Evolutionary conservation across 1,140 invertebrate genomes (phyloP), one percentile per base, ranked within the genome.

Genomic region (Aphaenogaster ashmeadi): DNA sequence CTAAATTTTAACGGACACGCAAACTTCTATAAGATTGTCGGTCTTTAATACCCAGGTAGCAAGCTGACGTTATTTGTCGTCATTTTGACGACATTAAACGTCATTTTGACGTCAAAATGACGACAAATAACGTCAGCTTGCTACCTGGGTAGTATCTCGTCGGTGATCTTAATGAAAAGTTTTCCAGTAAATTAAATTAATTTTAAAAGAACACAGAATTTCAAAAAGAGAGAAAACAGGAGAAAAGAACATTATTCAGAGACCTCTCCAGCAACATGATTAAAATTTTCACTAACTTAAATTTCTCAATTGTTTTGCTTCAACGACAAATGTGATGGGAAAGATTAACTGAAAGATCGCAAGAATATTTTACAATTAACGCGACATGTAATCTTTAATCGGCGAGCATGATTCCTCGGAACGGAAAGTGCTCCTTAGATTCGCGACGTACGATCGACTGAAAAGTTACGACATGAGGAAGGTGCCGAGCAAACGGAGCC

Each of bases 391-490:
- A 50, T 66, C 15, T 79, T 33, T 13, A 54, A 36, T 47, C 44
- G 11, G 15, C 2, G 1, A 62, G 7, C 15, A 64, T 56, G 27
- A 77, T 60, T 72, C 11, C 52, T 33, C 7, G 27, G 60, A 18
- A 56, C 2, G 54, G 21, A 75, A 88, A 11, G 13, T 58, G 13
- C 21, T 58, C 6, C 11, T 50, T 11, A 67, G 86, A 88, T 87
- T n/a, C 50, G 0, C 41, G 56, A 60, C 64, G 36, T 52, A 21
- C 3, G 41, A 64, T 33, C 5, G n/a, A 69, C 60, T 27, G 36
- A 88, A 41, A 54, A 9, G 47, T 13, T 8, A 9, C 15, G 41
- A 67, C 3, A 90, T 90, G 88, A 78, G 18, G 62, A 89, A 60
- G 27, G 13, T 15, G 5, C 5, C 41, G 1, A 38, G 2, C 9